Evolutionary conservation across 2,888 invertebrate genomes (phyloP), one percentile per base, ranked within the genome.

Genomic region (Cantharis nigra): DNA sequence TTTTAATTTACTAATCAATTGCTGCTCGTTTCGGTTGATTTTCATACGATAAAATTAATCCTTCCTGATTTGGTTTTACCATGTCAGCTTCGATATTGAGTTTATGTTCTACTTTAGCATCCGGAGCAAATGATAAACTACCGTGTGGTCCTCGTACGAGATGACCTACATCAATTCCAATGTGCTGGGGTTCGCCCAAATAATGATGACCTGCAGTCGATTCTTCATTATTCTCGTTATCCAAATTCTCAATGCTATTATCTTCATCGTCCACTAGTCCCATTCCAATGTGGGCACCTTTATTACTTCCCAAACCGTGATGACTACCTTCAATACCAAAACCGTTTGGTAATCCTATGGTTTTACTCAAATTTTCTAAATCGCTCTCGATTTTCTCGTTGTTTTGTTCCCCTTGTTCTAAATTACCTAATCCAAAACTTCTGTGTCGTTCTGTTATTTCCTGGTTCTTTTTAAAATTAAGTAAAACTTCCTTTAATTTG

Each of bases 71-170:
- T 1, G 92, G 92, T 79, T 90, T 91, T 65, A 92, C 86, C 76
- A 91, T 90, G 80, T 92, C 91, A 0, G 91, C 90, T 76, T 91
- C 91, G 13, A 92, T 89, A 82, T 91, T 91, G n/a, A 92, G 87
- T 82, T 91, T 91, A 76, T 91, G 90, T 81, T 91, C 90, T 9
- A 90, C 89, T 9, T 84, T 84, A 10, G 83, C 79, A 71, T 78
- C 77, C 0, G 89, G 89, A 75, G 90, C 88, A 9, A 91, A 84
- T 3, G 91, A 90, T 82, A 91, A 86, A 26, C 91, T 90, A 33
- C 91, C 91, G 84, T 91, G 91, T 0, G 91, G 91, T 3, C 91
- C 91, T 69, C 89, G 88, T 63, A 90, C 88, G 23, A 91, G 83
- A 70, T 90, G 88, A 10, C 89, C 89, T 71, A 87, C 83, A 70